Evolutionary conservation across 64 coral and sea anemone genomes (phyloP).

Genomic region (Montipora cactus): DNA sequence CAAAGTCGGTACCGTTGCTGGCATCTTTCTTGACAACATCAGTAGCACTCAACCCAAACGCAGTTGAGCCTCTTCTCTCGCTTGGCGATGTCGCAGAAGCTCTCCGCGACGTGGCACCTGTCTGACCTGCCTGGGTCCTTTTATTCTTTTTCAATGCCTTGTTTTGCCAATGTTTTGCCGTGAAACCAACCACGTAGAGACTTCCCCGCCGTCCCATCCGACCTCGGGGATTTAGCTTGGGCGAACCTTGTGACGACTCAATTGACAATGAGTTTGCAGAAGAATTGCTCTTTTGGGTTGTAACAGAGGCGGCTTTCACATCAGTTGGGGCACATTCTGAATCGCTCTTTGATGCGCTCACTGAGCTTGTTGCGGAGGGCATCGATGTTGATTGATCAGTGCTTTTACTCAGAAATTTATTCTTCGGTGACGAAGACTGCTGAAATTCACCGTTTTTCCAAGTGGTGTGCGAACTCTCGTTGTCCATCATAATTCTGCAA

Average conservation of each 20-base stretch:
- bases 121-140: conserved; percentile 30
- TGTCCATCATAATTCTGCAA: background rate
- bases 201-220: conserved; percentile 87
- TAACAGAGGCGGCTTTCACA: background rate
- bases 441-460: background rate
- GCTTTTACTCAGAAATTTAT: background rate
- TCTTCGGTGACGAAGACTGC: background rate
- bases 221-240: conserved; percentile 52
- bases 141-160: conserved; percentile 89
- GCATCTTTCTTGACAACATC: background rate
- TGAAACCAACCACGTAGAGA: conserved; percentile 89
- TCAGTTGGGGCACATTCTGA: background rate
- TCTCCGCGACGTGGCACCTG: background rate
- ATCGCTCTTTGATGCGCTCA: conserved; percentile 12
- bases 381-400: background rate
- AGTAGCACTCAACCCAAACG: background rate
- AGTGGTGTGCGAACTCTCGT: background rate
- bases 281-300: conserved; percentile 41
- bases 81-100: background rate
- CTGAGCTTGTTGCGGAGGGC: background rate
- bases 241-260: conserved; percentile 74
- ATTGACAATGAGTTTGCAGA: conserved; percentile 71
- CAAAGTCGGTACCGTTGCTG: background rate
- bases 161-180: conserved; percentile 94
- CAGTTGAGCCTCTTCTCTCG: conserved; percentile 9